phyloP scores from a whole-genome alignment of 2,113 vertebrate species.

The Antigone vipio region DNA sequence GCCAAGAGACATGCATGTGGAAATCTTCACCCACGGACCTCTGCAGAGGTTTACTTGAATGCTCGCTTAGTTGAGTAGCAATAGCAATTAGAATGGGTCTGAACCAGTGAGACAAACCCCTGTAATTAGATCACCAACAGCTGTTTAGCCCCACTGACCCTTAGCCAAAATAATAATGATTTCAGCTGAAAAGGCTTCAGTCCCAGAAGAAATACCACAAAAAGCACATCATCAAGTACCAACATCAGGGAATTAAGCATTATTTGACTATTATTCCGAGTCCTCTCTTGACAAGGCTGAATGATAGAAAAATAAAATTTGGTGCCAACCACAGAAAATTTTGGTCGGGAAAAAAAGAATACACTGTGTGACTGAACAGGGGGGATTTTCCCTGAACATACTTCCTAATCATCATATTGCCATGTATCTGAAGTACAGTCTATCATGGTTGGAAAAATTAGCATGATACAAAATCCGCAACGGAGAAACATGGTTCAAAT shows the following conservation, averaged over 20 bases:
- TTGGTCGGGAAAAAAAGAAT: not conserved
- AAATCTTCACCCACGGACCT: not conserved
- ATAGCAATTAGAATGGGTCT: not conserved
- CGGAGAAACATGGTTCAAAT: not conserved
- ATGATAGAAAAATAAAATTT: not conserved
- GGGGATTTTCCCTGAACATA: not conserved
- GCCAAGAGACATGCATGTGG: not conserved
- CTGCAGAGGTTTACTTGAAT: not conserved
- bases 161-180: not conserved
- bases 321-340: not conserved
- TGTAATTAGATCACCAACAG: slow-evolving; percentile 42
- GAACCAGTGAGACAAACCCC: not conserved
- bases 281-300: not conserved
- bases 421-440: not conserved
- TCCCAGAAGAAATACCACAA: slow-evolving; percentile 34
- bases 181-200: slow-evolving; percentile 4
- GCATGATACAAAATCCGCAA: not conserved
- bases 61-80: not conserved
- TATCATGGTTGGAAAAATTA: not conserved
- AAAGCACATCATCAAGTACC: not conserved
- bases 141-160: slow-evolving; percentile 2
- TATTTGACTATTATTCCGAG: not conserved
- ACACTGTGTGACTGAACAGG: not conserved
- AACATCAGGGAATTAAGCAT: not conserved
- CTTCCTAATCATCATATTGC: not conserved